Conservation (phyloP, 2,113 vertebrate genomes). For the Hippocampus abdominalis region DNA sequence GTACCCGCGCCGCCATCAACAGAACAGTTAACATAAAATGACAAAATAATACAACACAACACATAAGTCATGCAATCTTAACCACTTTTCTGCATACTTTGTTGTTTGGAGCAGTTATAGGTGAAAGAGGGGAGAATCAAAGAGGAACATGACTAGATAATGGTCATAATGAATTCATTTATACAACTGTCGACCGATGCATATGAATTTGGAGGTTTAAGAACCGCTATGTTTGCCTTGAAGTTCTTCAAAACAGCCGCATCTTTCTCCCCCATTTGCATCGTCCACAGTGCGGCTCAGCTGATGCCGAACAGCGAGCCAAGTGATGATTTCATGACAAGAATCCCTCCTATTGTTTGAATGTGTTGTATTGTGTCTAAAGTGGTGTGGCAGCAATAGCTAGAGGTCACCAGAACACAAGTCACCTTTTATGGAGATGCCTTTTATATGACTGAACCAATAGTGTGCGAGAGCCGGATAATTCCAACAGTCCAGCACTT, state of each 20-base stretch:
- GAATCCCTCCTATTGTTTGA: slow-evolving; percentile 48
- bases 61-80: no score
- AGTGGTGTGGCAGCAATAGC: slow-evolving; percentile 26
- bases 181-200: no score
- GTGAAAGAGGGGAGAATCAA: no score
- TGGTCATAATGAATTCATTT: background rate
- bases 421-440: slow-evolving; percentile 29
- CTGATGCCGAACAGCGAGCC: slow-evolving; percentile 26
- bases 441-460: slow-evolving; percentile 4
- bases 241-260: slow-evolving; percentile 3
- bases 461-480: slow-evolving; percentile 4
- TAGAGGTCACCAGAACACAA: slow-evolving; percentile 51
- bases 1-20: no score
- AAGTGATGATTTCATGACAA: slow-evolving; percentile 40
- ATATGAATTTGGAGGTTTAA: background rate
- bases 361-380: slow-evolving; percentile 21
- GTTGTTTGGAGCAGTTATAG: no score
- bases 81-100: no score
- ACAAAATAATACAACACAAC: no score
- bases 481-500: slow-evolving; percentile 28
- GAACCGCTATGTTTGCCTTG: background rate
- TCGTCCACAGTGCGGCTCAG: slow-evolving; percentile 7
- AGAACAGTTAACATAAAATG: no score
- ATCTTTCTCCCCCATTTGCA: slow-evolving; percentile 10
- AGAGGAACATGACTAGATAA: no score